Evolutionary conservation across 92 coral and sea anemone species (phyloP).

Genomic region (Phymanthus crucifer): DNA sequence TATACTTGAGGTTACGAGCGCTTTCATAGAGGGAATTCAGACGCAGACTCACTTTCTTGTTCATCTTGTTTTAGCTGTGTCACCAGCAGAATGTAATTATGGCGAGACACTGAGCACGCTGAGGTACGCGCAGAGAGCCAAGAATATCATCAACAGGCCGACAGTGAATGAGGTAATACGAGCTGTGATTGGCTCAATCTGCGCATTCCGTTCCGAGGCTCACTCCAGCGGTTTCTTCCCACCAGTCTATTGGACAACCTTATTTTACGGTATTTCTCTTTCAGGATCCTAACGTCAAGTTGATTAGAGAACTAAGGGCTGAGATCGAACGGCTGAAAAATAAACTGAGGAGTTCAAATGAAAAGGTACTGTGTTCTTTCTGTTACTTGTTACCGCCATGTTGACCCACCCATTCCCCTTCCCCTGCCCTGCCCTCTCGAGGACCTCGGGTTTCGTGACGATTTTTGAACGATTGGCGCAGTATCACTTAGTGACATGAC

Average conservation of each 20-base stretch:
- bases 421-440: no score
- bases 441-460: no score
- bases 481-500: not conserved
- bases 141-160: conserved; percentile 90
- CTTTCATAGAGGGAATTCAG: no score
- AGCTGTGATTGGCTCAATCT: not conserved
- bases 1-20: no score
- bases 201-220: not conserved
- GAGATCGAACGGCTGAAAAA: conserved; percentile 79
- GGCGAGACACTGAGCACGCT: conserved; percentile 95
- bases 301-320: conserved; percentile 74
- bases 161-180: conserved; percentile 85
- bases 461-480: no score
- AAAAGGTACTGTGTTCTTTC: conserved; percentile 24
- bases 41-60: not conserved
- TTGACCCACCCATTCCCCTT: not conserved
- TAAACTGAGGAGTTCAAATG: conserved; percentile 48
- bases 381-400: not conserved
- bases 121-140: conserved; percentile 95
- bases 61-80: conserved; percentile 62
- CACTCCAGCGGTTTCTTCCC: not conserved
- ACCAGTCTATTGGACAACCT: not conserved
- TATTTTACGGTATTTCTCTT: not conserved
- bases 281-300: conserved; percentile 85
- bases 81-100: conserved; percentile 92